Base-by-base conservation (phyloP, 1,140 invertebrate species). In the Drosophila auraria region DNA sequence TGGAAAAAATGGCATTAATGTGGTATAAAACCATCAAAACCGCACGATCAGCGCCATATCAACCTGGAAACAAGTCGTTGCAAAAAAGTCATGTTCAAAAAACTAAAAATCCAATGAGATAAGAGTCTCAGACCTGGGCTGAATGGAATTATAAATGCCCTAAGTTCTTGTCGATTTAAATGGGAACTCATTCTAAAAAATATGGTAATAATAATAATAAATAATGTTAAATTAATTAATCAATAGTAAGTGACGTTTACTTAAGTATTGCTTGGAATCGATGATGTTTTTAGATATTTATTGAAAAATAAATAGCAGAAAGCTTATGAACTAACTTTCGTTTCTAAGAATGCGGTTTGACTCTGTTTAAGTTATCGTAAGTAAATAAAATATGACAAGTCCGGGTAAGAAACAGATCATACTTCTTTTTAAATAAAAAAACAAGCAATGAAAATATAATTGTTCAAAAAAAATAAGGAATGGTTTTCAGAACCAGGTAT, bases 11-110 rank as follows among this genome's bases (percentile, higher is more conserved):
- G 73, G n/a, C 50, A 51, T 65, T 63, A 56, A 63, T 60, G 68
- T 69, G 75, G 66, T 61, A 64, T 74, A 77, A 78, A 75, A 81
- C 74, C 82, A 79, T 65, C 56, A 86, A 86, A 87, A 87, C 83
- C 83, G 83, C 83, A 87, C 82, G 68, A 87, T 87, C 83, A 87
- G 83, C 83, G 81, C 65, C 47, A 49, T 69, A 80, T 87, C 83
- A 83, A 82, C 62, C 75, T 72, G 76, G 63, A 38, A 73, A 76
- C 36, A 69, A 53, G 51, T 20, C 49, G 38, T 54, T 15, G 44
- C 27, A 75, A 69, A 60, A 66, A 64, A 64, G 23, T 17, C 17
- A 17, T 11, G 17, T 56, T 47, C 27, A 33, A 25, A 5, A 33
- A 23, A 38, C 33, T 54, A 61, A 49, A 38, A 56, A 44, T 38